Percentiles rank a stretch among this genome's conserved stretches.
phyloP scores from a whole-genome alignment of 2,888 invertebrate species.

The Marronus borbonicus region DNA sequence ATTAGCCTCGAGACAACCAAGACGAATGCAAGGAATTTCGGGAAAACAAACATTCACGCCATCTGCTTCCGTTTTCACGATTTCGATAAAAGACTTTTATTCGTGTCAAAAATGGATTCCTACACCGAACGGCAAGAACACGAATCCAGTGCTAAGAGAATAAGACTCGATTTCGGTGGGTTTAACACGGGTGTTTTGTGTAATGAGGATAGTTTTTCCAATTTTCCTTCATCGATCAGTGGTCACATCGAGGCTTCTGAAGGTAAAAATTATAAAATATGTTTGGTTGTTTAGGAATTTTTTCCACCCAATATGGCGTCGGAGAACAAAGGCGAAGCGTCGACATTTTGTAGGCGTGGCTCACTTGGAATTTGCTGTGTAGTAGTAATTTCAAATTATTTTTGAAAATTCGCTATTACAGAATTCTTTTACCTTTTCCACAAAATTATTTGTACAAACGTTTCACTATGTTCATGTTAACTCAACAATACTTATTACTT shows the following conservation, averaged over 20 bases:
- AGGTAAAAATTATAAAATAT: slow-evolving; percentile 71
- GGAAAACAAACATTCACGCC: slow-evolving; percentile 60
- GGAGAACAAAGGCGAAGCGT: slow-evolving; percentile 65
- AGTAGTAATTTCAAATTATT: slow-evolving; percentile 47
- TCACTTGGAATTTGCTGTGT: slow-evolving; percentile 54
- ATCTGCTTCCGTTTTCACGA: slow-evolving; percentile 60
- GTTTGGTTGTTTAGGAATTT: slow-evolving; percentile 68
- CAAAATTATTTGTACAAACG: slow-evolving; percentile 37
- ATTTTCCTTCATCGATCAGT: slow-evolving; percentile 64
- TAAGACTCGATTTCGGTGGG: slow-evolving; percentile 67
- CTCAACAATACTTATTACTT: background rate
- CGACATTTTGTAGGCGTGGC: slow-evolving; percentile 71
- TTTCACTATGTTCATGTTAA: slow-evolving; percentile 41
- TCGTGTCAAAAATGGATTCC: slow-evolving; percentile 72
- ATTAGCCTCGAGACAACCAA: slow-evolving; percentile 39
- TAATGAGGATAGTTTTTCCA: slow-evolving; percentile 65
- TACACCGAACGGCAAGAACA: slow-evolving; percentile 69
- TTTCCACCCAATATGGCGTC: slow-evolving; percentile 69
- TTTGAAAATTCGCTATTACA: slow-evolving; percentile 31
- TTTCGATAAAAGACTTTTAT: slow-evolving; percentile 60
- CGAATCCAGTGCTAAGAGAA: slow-evolving; percentile 69
- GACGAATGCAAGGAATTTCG: slow-evolving; percentile 59
- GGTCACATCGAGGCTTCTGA: slow-evolving; percentile 67
- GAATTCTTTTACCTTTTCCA: slow-evolving; percentile 4
- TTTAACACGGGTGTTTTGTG: slow-evolving; percentile 67